A percentile compares a stretch with the other conserved stretches of the same genome.
phyloP scores from a whole-genome alignment of 1,140 invertebrate genomes.

The Lepidurus packardi region DNA sequence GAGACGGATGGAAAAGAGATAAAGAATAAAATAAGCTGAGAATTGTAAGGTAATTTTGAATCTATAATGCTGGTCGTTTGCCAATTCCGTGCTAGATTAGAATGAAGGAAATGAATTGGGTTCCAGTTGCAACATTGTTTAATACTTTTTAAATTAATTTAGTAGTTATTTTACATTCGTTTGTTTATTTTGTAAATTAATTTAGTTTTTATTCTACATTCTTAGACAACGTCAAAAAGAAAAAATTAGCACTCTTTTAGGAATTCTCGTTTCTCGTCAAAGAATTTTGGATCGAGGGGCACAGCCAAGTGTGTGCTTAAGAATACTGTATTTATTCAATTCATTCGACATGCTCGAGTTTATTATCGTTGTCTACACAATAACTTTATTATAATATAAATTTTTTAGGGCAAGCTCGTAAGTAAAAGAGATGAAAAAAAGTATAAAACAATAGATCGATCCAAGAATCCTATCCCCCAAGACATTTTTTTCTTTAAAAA shows the following conservation, averaged over 20 bases:
- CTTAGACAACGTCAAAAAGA: no score
- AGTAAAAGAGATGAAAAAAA: background rate
- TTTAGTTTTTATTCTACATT: no score
- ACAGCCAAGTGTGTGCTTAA: no score
- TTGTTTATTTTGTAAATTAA: no score
- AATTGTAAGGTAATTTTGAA: constrained; percentile 6
- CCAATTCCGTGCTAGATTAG: background rate
- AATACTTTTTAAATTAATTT: no score
- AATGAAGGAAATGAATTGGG: background rate
- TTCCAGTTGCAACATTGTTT: background rate
- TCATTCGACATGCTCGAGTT: no score
- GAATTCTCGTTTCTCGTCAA: no score
- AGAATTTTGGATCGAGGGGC: no score
- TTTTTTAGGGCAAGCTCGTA: background rate
- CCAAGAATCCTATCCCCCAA: background rate
- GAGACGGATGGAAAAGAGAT: background rate
- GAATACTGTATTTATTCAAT: no score
- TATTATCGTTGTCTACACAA: no score
- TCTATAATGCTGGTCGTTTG: background rate
- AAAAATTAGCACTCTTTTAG: no score
- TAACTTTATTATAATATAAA: background rate
- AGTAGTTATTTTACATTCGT: no score
- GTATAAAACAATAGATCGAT: constrained; percentile 9
- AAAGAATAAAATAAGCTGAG: background rate
- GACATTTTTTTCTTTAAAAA: background rate